Conservation (phyloP, 2,797 vertebrate species). For the Takifugu rubripes region DNA sequence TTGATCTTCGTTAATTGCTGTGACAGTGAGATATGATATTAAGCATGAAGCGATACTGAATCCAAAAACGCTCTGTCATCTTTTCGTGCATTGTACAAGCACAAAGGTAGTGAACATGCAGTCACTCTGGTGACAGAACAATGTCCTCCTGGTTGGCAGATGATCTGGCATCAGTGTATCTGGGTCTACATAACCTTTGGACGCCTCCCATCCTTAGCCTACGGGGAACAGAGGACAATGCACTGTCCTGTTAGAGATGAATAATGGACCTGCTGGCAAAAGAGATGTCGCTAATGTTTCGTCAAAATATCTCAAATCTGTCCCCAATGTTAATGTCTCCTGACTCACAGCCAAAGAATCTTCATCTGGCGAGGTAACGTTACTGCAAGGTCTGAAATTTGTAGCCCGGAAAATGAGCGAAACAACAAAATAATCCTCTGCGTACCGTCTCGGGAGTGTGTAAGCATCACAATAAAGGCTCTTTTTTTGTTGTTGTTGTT, state of each 20-base stretch:
- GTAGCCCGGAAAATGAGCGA: slow-evolving; percentile 17
- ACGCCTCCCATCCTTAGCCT: slow-evolving; percentile 61
- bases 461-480: slow-evolving; percentile 53
- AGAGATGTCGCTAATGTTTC: slow-evolving; percentile 68
- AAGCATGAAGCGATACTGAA: slow-evolving; percentile 19
- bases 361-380: slow-evolving; percentile 57
- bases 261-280: slow-evolving; percentile 72
- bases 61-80: slow-evolving; percentile 28
- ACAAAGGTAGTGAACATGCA: slow-evolving; percentile 2
- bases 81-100: slow-evolving; percentile 1
- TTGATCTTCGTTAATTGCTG: slow-evolving; percentile 67
- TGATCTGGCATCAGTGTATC: slow-evolving; percentile 40
- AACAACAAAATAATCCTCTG: slow-evolving; percentile 19
- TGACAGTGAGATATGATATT: slow-evolving; percentile 49
- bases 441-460: slow-evolving; percentile 44
- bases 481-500: slow-evolving; percentile 52
- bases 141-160: slow-evolving; percentile 32
- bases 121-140: slow-evolving; percentile 13
- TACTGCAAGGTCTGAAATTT: slow-evolving; percentile 51
- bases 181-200: slow-evolving; percentile 63
- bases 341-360: slow-evolving; percentile 52
- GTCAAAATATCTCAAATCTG: slow-evolving; percentile 70
- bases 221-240: slow-evolving; percentile 58
- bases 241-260: slow-evolving; percentile 65
- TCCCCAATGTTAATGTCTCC: slow-evolving; percentile 71